phyloP scores from a whole-genome alignment of 1,140 invertebrate genomes.

The Chionoecetes opilio region DNA sequence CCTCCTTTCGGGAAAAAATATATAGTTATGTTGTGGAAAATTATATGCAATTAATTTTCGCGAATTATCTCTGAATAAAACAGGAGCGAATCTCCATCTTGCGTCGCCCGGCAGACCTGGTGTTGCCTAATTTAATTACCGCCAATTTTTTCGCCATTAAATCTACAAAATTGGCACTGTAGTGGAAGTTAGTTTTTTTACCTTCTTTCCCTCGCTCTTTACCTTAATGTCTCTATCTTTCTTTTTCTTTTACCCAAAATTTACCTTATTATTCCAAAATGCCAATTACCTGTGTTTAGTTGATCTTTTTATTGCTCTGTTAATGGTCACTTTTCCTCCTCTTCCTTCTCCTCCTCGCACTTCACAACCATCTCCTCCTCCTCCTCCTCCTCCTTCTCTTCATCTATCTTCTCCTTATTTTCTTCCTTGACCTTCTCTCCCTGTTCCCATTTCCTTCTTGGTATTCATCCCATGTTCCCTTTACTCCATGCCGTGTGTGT shows the following conservation, averaged over 20 bases:
- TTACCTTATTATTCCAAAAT: neutral
- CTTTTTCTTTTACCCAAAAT: neutral
- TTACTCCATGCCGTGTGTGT: too few relatives aligned
- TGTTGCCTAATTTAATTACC: neutral
- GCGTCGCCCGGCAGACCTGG: neutral
- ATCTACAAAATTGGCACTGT: slow-evolving; percentile 33
- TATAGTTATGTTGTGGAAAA: neutral
- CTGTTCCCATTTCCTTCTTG: neutral
- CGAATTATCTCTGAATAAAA: slow-evolving; percentile 55
- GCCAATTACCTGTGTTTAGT: neutral
- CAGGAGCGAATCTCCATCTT: slow-evolving; percentile 47
- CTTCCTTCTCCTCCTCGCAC: neutral
- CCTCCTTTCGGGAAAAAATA: neutral
- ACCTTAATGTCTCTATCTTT: neutral
- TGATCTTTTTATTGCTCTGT: neutral
- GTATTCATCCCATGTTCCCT: neutral
- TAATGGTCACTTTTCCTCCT: neutral
- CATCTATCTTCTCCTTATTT: too few relatives aligned
- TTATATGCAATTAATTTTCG: slow-evolving; percentile 2
- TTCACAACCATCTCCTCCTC: neutral
- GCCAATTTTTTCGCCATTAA: neutral
- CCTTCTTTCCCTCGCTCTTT: neutral
- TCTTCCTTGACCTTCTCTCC: neutral
- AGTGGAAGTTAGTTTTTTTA: slow-evolving; percentile 3
- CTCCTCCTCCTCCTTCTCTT: neutral